Evolutionary conservation across 1,140 invertebrate genomes (phyloP).

Genomic region (Micrasema minimum): DNA sequence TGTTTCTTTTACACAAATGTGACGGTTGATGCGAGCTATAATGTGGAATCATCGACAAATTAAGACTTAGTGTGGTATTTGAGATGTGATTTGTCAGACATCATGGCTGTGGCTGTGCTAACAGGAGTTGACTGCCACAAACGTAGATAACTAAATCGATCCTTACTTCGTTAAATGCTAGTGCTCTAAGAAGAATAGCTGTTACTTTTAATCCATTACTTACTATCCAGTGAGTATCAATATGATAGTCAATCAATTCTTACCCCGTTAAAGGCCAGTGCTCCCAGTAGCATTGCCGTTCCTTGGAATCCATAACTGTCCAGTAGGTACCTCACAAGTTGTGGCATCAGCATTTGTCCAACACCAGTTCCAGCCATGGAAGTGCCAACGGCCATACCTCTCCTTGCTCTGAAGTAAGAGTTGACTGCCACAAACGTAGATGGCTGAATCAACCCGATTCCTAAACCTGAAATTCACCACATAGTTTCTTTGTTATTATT

Average conservation of each 20-base stretch:
- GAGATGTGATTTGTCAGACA: too few relatives aligned
- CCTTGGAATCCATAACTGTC: slow-evolving; percentile 68
- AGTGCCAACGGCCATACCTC: slow-evolving; percentile 75
- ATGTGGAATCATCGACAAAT: too few relatives aligned
- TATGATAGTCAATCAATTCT: too few relatives aligned
- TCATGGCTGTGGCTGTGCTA: too few relatives aligned
- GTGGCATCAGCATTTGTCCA: slow-evolving; percentile 80
- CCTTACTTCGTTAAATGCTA: too few relatives aligned
- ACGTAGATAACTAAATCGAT: slow-evolving; percentile 74
- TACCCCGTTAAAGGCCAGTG: slow-evolving; percentile 71
- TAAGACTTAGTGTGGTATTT: too few relatives aligned
- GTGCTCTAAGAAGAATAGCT: too few relatives aligned
- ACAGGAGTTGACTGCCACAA: slow-evolving; percentile 78
- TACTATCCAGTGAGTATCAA: too few relatives aligned
- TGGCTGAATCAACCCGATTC: slow-evolving; percentile 73
- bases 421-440: slow-evolving; percentile 78
- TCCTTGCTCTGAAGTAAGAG: slow-evolving; percentile 75
- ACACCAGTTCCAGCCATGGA: slow-evolving; percentile 77
- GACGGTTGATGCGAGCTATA: too few relatives aligned
- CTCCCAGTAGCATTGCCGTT: slow-evolving; percentile 71
- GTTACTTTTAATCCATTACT: too few relatives aligned
- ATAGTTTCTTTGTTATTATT: too few relatives aligned
- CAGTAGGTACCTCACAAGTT: slow-evolving; percentile 71
- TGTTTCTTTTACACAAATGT: too few relatives aligned
- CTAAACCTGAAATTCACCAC: slow-evolving; percentile 73